phyloP scores from a whole-genome alignment of 2,888 invertebrate species.

The Callyntrura sp. region DNA sequence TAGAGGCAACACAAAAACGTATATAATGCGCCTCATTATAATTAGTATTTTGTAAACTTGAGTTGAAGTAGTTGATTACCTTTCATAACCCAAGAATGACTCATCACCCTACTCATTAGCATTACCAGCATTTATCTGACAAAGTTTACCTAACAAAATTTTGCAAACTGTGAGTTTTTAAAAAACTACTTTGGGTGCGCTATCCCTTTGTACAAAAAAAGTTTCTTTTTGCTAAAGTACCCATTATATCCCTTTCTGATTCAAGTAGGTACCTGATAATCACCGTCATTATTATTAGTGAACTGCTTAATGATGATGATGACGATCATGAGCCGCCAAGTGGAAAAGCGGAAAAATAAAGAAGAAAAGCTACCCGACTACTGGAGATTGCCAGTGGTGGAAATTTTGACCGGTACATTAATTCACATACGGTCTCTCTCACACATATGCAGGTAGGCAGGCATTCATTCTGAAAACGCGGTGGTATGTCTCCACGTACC shows the following conservation, averaged over 20 bases:
- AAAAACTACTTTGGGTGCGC: constrained; percentile 18
- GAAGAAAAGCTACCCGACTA: background rate
- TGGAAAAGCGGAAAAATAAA: constrained; percentile 34
- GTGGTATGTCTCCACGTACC: constrained; percentile 40
- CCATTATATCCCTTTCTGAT: constrained; percentile 27
- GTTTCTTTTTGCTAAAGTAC: too few relatives aligned
- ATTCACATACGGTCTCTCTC: background rate
- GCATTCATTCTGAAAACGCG: constrained; percentile 52
- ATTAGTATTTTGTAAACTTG: constrained; percentile 3
- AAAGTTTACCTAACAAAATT: too few relatives aligned
- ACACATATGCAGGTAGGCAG: too few relatives aligned
- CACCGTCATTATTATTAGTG: background rate
- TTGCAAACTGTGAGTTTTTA: constrained; percentile 19
- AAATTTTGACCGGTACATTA: constrained; percentile 32
- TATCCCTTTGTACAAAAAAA: constrained; percentile 13
- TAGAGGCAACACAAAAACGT: constrained; percentile 26
- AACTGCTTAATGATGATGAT: background rate
- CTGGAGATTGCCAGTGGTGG: background rate
- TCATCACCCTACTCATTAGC: background rate
- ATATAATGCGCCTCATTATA: constrained; percentile 25
- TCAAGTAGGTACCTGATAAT: background rate
- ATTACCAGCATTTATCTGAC: background rate
- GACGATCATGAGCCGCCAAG: constrained; percentile 38
- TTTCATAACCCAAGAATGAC: constrained; percentile 29
- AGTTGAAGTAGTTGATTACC: constrained; percentile 35